A percentile compares a stretch with the other conserved stretches of the same genome.
These are phyloP conservation scores for Onychostoma macrolepis DNA, from an alignment of 2,113 vertebrate genomes.

Conservation along the genomic window DNA sequence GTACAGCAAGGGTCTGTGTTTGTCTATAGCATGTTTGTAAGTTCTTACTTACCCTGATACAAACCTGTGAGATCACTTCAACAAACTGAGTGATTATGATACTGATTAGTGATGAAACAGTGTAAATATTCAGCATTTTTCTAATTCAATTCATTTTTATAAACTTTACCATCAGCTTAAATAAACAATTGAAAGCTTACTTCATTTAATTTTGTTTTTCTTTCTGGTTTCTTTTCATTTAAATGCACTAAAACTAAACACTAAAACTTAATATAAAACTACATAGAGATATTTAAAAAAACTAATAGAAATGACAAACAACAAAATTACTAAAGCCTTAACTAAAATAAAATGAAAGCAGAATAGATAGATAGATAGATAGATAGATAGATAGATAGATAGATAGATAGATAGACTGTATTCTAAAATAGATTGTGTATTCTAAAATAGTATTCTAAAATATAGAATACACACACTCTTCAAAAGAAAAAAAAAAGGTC, in stretches of 20 bases:
- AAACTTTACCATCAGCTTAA: too few species aligned
- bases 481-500: neutral
- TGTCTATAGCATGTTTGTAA: neutral
- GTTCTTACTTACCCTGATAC: conserved; percentile 16
- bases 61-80: neutral
- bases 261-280: too few species aligned
- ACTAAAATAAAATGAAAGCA: too few species aligned
- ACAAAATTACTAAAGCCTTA: too few species aligned
- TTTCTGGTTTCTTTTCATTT: neutral
- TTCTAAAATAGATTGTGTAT: too few species aligned
- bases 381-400: neutral
- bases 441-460: neutral
- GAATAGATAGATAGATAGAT: neutral
- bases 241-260: too few species aligned
- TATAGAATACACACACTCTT: neutral
- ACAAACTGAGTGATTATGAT: neutral
- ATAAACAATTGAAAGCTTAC: too few species aligned
- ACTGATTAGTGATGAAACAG: neutral
- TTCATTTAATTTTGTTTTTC: too few species aligned
- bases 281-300: too few species aligned
- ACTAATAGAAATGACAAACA: too few species aligned
- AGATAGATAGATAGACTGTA: neutral
- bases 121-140: too few species aligned
- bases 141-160: too few species aligned
- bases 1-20: conserved; percentile 17